A percentile compares a stretch with the other conserved stretches of the same genome.
Conservation (phyloP, 2,113 vertebrate species). For the Psilopogon haemacephalus region DNA sequence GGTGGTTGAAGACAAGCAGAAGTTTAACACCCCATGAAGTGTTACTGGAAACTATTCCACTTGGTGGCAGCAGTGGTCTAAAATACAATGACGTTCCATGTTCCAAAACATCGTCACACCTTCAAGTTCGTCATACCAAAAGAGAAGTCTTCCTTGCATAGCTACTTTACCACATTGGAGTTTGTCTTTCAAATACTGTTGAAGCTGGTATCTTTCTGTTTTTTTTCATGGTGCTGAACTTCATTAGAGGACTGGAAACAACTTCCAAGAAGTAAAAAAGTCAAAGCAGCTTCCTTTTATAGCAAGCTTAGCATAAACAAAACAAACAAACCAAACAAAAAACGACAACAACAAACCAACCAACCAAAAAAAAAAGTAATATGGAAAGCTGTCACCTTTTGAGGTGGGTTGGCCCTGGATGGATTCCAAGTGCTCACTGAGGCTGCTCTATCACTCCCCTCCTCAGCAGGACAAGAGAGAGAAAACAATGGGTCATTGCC, state of each 20-base stretch:
- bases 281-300: not conserved
- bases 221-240: not conserved
- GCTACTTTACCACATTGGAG: not conserved
- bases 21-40: not conserved
- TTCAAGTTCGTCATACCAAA: not conserved
- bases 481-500: not conserved
- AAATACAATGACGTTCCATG: not conserved
- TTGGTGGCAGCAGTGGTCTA: constrained; percentile 59
- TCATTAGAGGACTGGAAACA: not conserved
- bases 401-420: not conserved
- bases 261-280: not conserved
- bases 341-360: not conserved
- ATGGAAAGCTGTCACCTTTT: not conserved
- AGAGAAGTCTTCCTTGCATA: not conserved
- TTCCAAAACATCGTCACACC: not conserved
- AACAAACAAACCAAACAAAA: not conserved
- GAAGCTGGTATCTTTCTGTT: not conserved
- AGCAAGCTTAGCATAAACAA: not conserved
- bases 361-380: not conserved
- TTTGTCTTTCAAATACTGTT: not conserved
- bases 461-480: not conserved
- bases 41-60: constrained; percentile 32
- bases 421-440: not conserved
- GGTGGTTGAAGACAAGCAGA: not conserved
- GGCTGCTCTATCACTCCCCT: not conserved